Evolutionary conservation across 2,888 invertebrate species (phyloP), one percentile per base, ranked within the genome.

Genomic region (Trissonchulus latispiculum): DNA sequence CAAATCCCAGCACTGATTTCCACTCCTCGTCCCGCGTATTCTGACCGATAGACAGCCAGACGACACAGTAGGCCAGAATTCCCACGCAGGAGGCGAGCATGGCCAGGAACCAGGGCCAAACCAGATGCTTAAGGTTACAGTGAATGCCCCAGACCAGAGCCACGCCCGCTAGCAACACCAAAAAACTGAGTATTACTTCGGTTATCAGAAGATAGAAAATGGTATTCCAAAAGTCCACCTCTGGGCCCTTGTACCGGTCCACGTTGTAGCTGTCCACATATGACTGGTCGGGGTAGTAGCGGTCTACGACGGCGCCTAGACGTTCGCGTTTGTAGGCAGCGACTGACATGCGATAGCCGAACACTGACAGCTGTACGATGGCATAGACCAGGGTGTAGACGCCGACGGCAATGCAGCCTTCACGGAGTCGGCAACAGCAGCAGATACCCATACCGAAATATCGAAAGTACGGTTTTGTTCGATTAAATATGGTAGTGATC

Each of bases 21-120:
- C 36, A 36, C 31, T n/a, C 28, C n/a, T 68, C 69, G 33, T 68
- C 48, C 8, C 48, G 48, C 48, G 48, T 33, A n/a, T 64, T 64
- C n/a, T 68, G 33, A 15, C 69, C 69, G 33, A 36, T 36, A n/a
- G 69, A 33, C 69, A 33, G 36, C 69, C 69, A 68, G 28, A 36
- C 36, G 32, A 68, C 69, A n/a, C 69, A 68, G 36, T 68, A 68
- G 35, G 69, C 69, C 28, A 68, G 28, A 33, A n/a, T 35, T 3
- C 35, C 28, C 33, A 68, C 8, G 36, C 31, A n/a, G 36, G 28
- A 28, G 23, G 35, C 32, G 36, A 36, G 35, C 28, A 68, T 36
- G n/a, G 23, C 69, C 28, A 33, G 36, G 36, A 68, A 68, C 69
- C 69, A 68, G 36, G 69, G 69, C 69, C 69, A 68, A 33, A 68